These are phyloP conservation scores for Chaitophorus viminalis DNA, from an alignment of 2,888 invertebrate species.

Conservation along the genomic window DNA sequence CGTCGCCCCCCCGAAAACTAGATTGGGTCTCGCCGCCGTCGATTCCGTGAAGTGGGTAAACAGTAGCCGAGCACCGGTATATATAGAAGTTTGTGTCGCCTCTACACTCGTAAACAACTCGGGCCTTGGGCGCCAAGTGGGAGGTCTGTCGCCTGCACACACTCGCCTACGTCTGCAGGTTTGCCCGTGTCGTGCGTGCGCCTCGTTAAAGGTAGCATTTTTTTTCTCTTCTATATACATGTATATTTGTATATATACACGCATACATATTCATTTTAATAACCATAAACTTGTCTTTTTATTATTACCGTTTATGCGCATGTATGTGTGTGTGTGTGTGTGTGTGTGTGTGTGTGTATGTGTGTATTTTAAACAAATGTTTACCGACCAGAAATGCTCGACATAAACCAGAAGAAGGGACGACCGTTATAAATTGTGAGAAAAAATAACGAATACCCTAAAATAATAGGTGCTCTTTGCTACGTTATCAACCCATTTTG, in stretches of 20 bases:
- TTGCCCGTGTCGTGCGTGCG: background rate
- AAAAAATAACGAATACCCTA: background rate
- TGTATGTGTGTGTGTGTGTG: too few species aligned
- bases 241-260: background rate
- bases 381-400: background rate
- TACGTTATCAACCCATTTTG: background rate
- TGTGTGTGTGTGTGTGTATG: background rate
- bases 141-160: conserved; percentile 36
- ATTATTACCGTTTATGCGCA: background rate
- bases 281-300: conserved; percentile 32
- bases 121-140: conserved; percentile 52
- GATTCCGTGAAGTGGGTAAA: conserved; percentile 56
- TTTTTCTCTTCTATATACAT: too few species aligned
- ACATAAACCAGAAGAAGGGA: conserved; percentile 32
- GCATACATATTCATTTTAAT: conserved; percentile 10
- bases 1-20: conserved; percentile 23
- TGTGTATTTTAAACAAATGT: background rate
- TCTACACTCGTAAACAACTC: conserved; percentile 47
- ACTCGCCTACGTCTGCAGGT: conserved; percentile 22
- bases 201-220: conserved; percentile 50
- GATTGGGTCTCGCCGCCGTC: conserved; percentile 47
- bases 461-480: background rate
- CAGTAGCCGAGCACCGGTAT: conserved; percentile 39
- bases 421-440: background rate
- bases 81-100: conserved; percentile 29